Percentiles rank a stretch among this genome's conserved stretches.
These are phyloP conservation scores for Uria aalge DNA, from an alignment of 2,113 vertebrate genomes.

Conservation along the genomic window DNA sequence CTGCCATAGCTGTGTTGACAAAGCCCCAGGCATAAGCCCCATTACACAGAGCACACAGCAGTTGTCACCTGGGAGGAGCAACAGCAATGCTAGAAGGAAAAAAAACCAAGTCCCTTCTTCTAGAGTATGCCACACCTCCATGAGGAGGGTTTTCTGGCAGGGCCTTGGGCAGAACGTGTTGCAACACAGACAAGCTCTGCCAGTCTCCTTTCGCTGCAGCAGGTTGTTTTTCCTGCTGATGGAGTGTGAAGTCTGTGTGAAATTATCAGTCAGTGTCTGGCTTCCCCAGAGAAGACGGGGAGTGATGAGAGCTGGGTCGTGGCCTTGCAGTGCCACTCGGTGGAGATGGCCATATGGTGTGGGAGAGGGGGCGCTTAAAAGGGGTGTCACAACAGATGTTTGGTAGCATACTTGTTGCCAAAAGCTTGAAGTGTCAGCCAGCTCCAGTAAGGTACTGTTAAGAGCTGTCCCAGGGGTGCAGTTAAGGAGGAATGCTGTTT, in stretches of 20 bases:
- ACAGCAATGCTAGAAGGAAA: not conserved
- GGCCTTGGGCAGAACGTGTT: not conserved
- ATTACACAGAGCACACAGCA: not conserved
- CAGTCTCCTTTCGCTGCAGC: not conserved
- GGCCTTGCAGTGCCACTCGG: not conserved
- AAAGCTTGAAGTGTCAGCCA: not conserved
- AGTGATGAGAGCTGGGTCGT: not conserved
- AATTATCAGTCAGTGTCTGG: not conserved
- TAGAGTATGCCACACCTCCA: fast-evolving
- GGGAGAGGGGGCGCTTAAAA: not conserved
- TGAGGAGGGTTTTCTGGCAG: not conserved
- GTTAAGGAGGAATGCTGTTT: not conserved
- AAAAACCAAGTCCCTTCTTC: not conserved
- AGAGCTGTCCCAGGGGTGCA: not conserved
- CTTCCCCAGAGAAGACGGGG: not conserved
- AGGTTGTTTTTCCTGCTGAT: not conserved
- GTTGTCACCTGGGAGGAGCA: not conserved
- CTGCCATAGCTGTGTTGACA: not conserved
- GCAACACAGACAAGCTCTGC: not conserved
- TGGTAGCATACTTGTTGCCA: not conserved
- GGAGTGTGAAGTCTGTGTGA: not conserved
- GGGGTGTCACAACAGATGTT: not conserved
- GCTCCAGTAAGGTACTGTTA: not conserved
- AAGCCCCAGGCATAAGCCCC: not conserved
- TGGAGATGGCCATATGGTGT: not conserved